Conservation (phyloP, 2,113 vertebrate species). For the Euleptes europaea region DNA sequence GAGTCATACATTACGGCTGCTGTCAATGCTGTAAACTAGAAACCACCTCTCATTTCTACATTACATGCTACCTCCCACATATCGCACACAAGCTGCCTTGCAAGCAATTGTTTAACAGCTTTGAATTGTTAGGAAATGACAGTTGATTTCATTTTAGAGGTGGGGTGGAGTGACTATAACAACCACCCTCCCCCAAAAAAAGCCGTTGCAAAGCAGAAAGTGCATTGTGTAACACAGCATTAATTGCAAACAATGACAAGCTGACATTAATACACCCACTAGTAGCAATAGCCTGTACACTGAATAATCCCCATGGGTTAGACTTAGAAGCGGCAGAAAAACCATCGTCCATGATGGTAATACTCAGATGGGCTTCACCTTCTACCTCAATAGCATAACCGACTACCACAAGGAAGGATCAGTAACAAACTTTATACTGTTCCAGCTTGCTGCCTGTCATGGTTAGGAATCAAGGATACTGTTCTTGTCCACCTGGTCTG, state of each 20-base stretch:
- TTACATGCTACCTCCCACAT: slow-evolving; percentile 53
- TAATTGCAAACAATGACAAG: slow-evolving; percentile 22
- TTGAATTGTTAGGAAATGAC: slow-evolving; percentile 52
- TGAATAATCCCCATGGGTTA: not conserved
- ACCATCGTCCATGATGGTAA: too few species aligned
- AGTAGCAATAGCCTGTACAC: not conserved
- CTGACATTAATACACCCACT: slow-evolving; percentile 18
- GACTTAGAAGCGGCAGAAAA: not conserved
- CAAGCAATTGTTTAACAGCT: slow-evolving; percentile 65
- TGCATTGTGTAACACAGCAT: not conserved
- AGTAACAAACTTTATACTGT: not conserved
- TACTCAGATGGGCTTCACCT: not conserved
- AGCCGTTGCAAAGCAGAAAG: not conserved
- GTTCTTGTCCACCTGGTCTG: not conserved
- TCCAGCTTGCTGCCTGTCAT: not conserved
- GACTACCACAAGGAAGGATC: not conserved
- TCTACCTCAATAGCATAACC: not conserved
- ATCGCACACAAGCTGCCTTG: slow-evolving; percentile 39
- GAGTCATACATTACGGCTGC: slow-evolving; percentile 47
- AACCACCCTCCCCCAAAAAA: not conserved
- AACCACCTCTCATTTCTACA: slow-evolving; percentile 54
- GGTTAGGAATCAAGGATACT: not conserved
- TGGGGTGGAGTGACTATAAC: not conserved
- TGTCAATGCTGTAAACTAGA: slow-evolving; percentile 52
- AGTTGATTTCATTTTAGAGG: slow-evolving; percentile 48